Conservation (phyloP, 2,113 vertebrate genomes). For the Mesocricetus auratus region DNA sequence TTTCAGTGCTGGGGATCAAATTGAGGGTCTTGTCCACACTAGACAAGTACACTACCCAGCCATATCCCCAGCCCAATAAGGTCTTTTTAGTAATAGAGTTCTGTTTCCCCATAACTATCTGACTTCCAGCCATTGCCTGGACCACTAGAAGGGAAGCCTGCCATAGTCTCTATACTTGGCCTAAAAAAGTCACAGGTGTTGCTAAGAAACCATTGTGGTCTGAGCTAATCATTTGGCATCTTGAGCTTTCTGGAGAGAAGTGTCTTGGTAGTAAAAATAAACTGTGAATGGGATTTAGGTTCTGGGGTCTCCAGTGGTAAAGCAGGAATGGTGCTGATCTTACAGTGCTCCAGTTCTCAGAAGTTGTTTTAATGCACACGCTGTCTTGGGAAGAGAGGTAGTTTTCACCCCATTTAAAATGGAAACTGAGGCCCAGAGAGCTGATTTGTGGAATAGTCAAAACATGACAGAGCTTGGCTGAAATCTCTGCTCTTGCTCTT, state of each 20-base stretch:
- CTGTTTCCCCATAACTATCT: not conserved
- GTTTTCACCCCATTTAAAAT: slow-evolving; percentile 37
- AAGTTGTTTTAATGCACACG: not conserved
- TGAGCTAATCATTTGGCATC: slow-evolving; percentile 44
- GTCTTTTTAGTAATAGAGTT: not conserved
- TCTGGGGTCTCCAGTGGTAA: slow-evolving; percentile 7
- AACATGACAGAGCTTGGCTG: not conserved
- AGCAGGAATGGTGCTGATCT: not conserved
- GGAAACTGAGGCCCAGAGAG: not conserved
- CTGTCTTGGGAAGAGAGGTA: not conserved
- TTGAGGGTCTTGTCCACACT: not conserved
- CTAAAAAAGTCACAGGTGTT: not conserved
- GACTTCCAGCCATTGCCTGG: not conserved
- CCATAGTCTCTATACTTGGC: not conserved
- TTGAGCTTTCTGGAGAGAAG: slow-evolving; percentile 62
- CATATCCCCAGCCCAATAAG: not conserved
- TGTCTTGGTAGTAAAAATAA: slow-evolving; percentile 57
- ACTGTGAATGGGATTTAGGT: slow-evolving; percentile 39
- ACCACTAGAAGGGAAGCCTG: not conserved
- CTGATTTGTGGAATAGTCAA: not conserved
- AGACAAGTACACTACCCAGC: not conserved
- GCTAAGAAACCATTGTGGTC: slow-evolving; percentile 34
- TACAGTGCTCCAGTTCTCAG: not conserved
- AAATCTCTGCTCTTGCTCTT: not conserved
- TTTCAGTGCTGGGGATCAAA: not conserved